Percentiles rank a stretch among this genome's conserved stretches.
These are phyloP conservation scores for Monodelphis domestica DNA, from an alignment of 2,797 vertebrate genomes.

Conservation along the genomic window DNA sequence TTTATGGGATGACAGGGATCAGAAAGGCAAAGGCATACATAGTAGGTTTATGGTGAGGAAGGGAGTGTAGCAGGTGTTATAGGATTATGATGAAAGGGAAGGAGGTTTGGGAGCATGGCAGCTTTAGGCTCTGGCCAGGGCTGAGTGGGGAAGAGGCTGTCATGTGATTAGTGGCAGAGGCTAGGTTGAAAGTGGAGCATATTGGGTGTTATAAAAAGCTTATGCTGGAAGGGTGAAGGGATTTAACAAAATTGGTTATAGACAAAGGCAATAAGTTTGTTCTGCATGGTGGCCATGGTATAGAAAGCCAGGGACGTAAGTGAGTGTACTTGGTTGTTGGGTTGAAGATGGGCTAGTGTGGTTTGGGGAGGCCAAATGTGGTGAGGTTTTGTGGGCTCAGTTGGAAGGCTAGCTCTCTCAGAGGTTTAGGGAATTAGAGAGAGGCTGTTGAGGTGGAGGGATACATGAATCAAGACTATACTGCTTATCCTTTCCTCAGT, in stretches of 20 bases:
- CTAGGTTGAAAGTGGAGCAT: constrained; percentile 24
- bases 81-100: constrained; percentile 25
- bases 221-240: background rate
- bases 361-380: constrained; percentile 47
- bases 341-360: constrained; percentile 31
- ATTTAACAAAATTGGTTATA: background rate
- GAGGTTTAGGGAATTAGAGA: background rate
- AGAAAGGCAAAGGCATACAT: constrained; percentile 33
- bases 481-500: background rate
- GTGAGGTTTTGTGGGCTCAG: constrained; percentile 47
- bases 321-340: background rate
- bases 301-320: constrained; percentile 14
- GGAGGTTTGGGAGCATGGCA: constrained; percentile 28
- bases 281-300: background rate
- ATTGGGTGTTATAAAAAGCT: constrained; percentile 14
- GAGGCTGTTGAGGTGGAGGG: background rate
- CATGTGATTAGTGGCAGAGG: constrained; percentile 26
- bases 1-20: constrained; percentile 60
- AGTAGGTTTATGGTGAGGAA: constrained; percentile 32
- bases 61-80: constrained; percentile 15
- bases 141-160: constrained; percentile 17
- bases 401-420: constrained; percentile 1
- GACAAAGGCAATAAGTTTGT: constrained; percentile 10
- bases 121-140: constrained; percentile 32
- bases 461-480: constrained; percentile 30